These are phyloP conservation scores for Aspidoscelis tigris DNA, from an alignment of 2,113 vertebrate genomes.

Conservation along the genomic window DNA sequence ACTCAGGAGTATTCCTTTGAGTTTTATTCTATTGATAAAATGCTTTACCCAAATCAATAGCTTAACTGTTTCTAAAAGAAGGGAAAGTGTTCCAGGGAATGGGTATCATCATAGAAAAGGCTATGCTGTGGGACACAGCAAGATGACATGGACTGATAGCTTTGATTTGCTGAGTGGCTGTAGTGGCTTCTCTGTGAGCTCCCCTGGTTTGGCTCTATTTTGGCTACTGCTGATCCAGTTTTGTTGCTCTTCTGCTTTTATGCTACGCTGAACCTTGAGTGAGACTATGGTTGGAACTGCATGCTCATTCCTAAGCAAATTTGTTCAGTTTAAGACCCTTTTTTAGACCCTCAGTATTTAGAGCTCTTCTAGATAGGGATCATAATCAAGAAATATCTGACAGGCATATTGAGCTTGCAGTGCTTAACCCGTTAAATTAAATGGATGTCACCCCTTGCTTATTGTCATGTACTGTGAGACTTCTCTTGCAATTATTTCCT, in stretches of 20 bases:
- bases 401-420: background rate
- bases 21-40: no score
- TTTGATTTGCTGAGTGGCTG: background rate
- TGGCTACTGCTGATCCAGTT: background rate
- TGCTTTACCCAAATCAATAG: no score
- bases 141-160: no score
- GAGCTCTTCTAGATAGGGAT: background rate
- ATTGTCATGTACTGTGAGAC: background rate
- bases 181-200: background rate
- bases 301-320: background rate
- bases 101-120: no score
- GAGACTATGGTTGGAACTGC: background rate
- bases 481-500: background rate
- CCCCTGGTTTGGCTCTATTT: background rate
- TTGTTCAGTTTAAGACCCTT: background rate
- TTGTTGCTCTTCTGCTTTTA: no score
- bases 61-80: no score
- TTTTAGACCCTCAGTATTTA: background rate
- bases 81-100: no score
- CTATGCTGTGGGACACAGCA: no score
- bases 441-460: background rate
- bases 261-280: background rate
- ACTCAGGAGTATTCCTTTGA: no score
- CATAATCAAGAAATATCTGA: background rate
- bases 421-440: background rate